Base-by-base conservation (phyloP, 2,888 invertebrate species). In the Gastrophysa polygoni region DNA sequence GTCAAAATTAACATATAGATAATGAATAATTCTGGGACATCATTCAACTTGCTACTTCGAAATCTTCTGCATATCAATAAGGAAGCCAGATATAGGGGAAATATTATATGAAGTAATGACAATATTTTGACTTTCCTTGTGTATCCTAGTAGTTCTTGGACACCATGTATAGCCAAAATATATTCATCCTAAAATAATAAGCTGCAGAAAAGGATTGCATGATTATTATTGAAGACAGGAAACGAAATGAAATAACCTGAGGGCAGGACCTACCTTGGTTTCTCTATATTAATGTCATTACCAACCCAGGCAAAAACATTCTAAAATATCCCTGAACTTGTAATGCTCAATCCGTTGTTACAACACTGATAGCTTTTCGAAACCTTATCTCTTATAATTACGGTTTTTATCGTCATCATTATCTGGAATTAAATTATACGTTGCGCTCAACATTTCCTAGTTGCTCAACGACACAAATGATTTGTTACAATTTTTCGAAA, bases 321-420 rank as follows among this genome's bases (percentile, higher is more conserved):
- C 60, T 60, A 60, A 60, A 55, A 14, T 47, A 49, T 55, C 60
- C 60, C 24, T 60, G 60, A 60, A 60, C 60, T 60, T 60, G 60
- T 14, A n/a, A 43, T 29, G 44, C 14, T 55, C 49, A 60, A 55
- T 52, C 51, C 18, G 14, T 20, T 17, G 21, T 54, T 54, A 54
- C 54, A 28, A 54, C 54, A 54, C 28, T 5, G 11, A 24, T 24
- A 16, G 24, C 24, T 52, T 54, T 43, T 52, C 18, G 18, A 46
- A 46, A 20, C 10, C 46, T 46, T 11, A 21, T 38, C 44, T 54
- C 11, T n/a, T 18, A 24, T 54, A 52, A 52, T 52, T 52, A 52
- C 16, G 38, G 21, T 38, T 52, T 24, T 38, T 14, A 24, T 16
- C 38, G 18, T 20, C 16, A 52, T 52, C 38, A 43, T 38, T 10